Evolutionary conservation across 2,113 vertebrate genomes (phyloP).

Genomic region (Apus apus): DNA sequence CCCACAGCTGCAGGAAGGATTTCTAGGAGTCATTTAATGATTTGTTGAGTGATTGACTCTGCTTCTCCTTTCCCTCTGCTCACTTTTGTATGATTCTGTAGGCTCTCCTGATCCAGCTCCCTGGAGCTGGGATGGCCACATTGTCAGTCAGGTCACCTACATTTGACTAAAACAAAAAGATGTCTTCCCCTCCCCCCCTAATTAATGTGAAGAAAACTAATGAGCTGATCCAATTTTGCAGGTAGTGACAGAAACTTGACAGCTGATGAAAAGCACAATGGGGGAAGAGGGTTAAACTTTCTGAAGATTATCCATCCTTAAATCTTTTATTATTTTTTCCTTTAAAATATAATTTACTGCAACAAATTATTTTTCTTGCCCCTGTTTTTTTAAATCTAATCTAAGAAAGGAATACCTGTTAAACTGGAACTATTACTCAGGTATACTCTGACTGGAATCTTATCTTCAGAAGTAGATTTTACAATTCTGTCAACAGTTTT

Average conservation of each 20-base stretch:
- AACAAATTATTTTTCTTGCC: background rate
- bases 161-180: background rate
- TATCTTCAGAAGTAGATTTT: background rate
- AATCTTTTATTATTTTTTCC: background rate
- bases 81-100: background rate
- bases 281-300: background rate
- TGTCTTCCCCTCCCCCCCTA: accelerated
- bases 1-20: background rate
- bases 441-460: background rate
- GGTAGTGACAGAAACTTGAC: background rate
- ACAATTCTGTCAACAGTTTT: background rate
- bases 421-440: background rate
- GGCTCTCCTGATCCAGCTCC: background rate
- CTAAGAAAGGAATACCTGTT: background rate
- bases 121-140: background rate
- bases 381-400: background rate
- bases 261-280: background rate
- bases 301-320: background rate
- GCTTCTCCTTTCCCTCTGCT: background rate
- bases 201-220: background rate
- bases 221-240: background rate
- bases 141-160: background rate
- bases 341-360: background rate
- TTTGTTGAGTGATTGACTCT: background rate
- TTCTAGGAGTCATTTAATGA: background rate